Percentiles rank a stretch among this genome's conserved stretches.
Evolutionary conservation across 2,113 vertebrate species (phyloP).

Genomic region (Hypocryptadius cinnamomeus): DNA sequence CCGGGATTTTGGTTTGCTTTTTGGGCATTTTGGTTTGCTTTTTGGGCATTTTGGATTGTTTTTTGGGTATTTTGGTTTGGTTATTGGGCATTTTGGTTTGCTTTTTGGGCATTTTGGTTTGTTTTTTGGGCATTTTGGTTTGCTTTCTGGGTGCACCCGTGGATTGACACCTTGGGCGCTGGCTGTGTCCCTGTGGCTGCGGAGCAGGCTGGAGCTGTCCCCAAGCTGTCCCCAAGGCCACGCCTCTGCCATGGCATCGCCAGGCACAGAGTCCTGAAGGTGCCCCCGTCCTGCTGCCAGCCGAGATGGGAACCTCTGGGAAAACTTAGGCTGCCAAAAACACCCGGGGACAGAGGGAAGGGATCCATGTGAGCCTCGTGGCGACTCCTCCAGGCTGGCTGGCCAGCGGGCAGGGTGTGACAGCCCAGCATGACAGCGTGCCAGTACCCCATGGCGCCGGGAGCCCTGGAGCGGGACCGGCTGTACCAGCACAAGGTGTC

Average conservation of each 20-base stretch:
- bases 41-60: neutral
- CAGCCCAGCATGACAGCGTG: conserved; percentile 81
- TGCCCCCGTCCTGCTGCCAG: neutral
- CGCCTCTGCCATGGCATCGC: neutral
- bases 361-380: neutral
- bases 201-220: neutral
- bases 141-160: neutral
- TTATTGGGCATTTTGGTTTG: neutral
- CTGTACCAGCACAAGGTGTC: conserved; percentile 91
- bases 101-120: neutral
- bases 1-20: neutral
- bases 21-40: neutral
- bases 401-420: too few species aligned
- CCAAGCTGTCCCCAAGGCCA: neutral
- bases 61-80: neutral
- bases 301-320: neutral
- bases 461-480: conserved; percentile 75
- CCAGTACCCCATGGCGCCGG: conserved; percentile 75
- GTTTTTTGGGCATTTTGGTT: neutral
- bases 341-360: fast-evolving
- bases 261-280: neutral
- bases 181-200: neutral
- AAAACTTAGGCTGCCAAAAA: neutral
- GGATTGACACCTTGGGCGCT: neutral
- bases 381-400: neutral